A percentile compares a stretch with the other conserved stretches of the same genome.
Evolutionary conservation across 2,888 invertebrate species (phyloP).

Genomic region (Boloria euphrosyne): DNA sequence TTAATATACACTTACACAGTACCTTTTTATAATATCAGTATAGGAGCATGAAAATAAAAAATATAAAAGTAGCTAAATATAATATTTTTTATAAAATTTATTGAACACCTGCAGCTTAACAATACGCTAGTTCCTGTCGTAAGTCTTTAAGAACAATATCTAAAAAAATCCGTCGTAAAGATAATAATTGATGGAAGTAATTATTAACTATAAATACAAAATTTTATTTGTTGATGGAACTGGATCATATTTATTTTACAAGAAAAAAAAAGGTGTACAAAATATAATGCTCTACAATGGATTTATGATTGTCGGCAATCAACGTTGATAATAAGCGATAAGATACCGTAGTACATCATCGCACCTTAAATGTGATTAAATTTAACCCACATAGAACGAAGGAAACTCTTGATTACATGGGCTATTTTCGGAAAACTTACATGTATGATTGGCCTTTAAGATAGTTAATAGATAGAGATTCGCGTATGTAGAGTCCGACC

Average conservation of each 20-base stretch:
- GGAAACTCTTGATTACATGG: not conserved
- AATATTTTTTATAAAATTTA: not conserved
- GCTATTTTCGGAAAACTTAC: no score
- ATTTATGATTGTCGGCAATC: conserved; percentile 29
- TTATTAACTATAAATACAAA: not conserved
- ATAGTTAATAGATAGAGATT: no score
- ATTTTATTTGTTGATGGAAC: no score
- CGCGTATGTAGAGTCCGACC: no score
- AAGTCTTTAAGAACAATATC: not conserved
- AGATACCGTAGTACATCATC: conserved; percentile 29
- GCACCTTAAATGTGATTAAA: conserved; percentile 27
- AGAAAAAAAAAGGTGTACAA: no score
- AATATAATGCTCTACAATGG: conserved; percentile 11
- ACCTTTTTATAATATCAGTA: no score
- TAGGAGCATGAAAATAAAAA: no score
- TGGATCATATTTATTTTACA: no score
- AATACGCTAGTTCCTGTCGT: not conserved
- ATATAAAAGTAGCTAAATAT: no score
- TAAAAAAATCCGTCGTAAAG: not conserved
- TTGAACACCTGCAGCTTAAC: no score
- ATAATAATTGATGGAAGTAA: conserved; percentile 6
- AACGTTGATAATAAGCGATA: conserved; percentile 38
- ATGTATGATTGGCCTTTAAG: no score
- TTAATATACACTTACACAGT: no score
- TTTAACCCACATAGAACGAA: conserved; percentile 26